phyloP scores from a whole-genome alignment of 2,888 invertebrate species.

The Eucera pruinosa region DNA sequence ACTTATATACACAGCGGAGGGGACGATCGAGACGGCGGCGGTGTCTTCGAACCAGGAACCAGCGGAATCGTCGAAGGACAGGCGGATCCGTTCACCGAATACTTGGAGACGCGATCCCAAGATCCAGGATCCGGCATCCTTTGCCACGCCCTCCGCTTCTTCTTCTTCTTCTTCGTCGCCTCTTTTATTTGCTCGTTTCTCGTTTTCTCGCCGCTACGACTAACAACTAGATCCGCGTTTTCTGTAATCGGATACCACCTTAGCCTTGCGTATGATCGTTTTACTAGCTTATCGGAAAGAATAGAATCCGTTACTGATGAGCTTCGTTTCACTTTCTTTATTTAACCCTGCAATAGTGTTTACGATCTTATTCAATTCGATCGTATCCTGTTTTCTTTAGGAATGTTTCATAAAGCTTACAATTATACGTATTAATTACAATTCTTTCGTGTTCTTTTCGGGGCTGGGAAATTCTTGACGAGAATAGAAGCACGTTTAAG shows the following conservation, averaged over 20 bases:
- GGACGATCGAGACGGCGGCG: conserved; percentile 47
- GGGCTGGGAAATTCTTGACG: too few species aligned
- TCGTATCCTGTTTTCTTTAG: too few species aligned
- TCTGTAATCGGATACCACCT: conserved; percentile 10
- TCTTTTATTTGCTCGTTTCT: conserved; percentile 9
- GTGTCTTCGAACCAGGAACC: conserved; percentile 75
- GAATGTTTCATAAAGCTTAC: too few species aligned
- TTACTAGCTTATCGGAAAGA: neutral
- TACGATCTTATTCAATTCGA: too few species aligned
- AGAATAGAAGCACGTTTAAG: too few species aligned
- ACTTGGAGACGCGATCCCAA: conserved; percentile 52
- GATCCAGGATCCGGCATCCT: conserved; percentile 64
- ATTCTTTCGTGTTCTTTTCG: too few species aligned
- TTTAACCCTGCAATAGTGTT: too few species aligned
- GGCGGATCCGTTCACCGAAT: conserved; percentile 67
- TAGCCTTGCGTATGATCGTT: neutral
- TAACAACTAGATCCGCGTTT: conserved; percentile 28
- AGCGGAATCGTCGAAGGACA: conserved; percentile 70
- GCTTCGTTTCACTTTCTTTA: too few species aligned
- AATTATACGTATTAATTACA: too few species aligned
- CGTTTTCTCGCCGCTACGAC: neutral
- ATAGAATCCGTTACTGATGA: neutral
- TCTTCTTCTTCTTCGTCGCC: conserved; percentile 3
- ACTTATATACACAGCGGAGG: conserved; percentile 74
- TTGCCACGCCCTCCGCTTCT: conserved; percentile 51